phyloP scores from a whole-genome alignment of 2,113 vertebrate genomes.

The Hyperopisus bebe region DNA sequence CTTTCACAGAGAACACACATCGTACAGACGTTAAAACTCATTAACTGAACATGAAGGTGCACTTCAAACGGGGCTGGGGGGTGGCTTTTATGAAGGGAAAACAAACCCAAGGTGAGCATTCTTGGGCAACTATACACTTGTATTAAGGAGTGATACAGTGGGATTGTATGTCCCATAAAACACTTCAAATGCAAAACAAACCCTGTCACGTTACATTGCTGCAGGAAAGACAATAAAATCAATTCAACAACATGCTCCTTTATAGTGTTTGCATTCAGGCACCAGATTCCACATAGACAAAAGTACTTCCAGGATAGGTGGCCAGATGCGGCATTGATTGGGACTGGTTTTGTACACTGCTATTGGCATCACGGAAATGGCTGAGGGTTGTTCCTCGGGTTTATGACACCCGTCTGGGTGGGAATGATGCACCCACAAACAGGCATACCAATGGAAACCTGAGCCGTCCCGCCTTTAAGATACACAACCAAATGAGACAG shows the following conservation, averaged over 20 bases:
- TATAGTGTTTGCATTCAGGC: neutral
- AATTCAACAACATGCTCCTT: neutral
- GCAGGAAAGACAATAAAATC: neutral
- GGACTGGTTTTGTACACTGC: neutral
- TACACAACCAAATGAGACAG: neutral
- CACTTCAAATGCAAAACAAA: neutral
- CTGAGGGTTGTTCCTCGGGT: neutral
- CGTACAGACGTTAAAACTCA: neutral
- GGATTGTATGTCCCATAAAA: neutral
- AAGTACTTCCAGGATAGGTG: neutral
- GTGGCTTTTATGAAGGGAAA: neutral
- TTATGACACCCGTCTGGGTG: neutral
- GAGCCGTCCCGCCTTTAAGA: neutral
- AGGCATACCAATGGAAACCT: neutral
- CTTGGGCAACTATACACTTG: neutral
- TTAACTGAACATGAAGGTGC: neutral
- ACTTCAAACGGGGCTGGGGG: neutral
- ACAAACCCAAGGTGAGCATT: neutral
- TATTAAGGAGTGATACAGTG: neutral
- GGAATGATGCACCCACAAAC: neutral
- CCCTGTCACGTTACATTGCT: neutral
- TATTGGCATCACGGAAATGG: neutral
- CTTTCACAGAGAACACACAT: slow-evolving; percentile 35
- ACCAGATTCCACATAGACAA: neutral
- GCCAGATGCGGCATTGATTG: neutral